Conservation (phyloP, 2,888 invertebrate species). For the Entomobrya proxima region DNA sequence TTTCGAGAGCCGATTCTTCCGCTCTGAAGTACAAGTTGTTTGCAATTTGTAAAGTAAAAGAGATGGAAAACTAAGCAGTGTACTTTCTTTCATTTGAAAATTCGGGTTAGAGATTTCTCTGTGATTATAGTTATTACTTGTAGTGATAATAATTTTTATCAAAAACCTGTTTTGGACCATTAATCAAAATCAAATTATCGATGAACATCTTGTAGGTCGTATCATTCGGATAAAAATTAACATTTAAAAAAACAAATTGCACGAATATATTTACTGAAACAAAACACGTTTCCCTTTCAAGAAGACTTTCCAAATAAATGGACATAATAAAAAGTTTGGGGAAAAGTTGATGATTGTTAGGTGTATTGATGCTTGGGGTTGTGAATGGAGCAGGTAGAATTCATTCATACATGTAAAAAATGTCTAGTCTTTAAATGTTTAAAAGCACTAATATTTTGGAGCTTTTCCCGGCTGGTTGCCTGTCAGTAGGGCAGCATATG, state of each 20-base stretch:
- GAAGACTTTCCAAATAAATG: neutral
- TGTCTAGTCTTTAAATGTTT: neutral
- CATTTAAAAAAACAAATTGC: neutral
- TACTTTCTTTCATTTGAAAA: slow-evolving; percentile 34
- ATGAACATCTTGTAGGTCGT: slow-evolving; percentile 31
- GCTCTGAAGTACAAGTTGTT: neutral
- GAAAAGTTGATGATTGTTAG: neutral
- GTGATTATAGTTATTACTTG: neutral
- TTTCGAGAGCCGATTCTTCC: neutral
- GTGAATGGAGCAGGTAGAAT: slow-evolving; percentile 3
- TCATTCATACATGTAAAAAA: too few species aligned
- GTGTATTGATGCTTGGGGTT: neutral
- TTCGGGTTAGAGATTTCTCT: slow-evolving; percentile 53
- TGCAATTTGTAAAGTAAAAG: neutral
- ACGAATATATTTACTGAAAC: neutral
- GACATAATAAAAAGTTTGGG: neutral
- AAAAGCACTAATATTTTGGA: slow-evolving; percentile 47
- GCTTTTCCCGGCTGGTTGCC: slow-evolving; percentile 37
- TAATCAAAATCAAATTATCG: slow-evolving; percentile 23
- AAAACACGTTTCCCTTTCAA: too few species aligned
- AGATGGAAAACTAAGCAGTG: neutral
- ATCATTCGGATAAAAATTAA: neutral
- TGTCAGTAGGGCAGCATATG: slow-evolving; percentile 44
- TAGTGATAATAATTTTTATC: slow-evolving; percentile 9
- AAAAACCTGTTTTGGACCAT: slow-evolving; percentile 31